Evolutionary conservation across 2,888 invertebrate genomes (phyloP), one percentile per base, ranked within the genome.

Genomic region (Eupeodes latifasciatus): DNA sequence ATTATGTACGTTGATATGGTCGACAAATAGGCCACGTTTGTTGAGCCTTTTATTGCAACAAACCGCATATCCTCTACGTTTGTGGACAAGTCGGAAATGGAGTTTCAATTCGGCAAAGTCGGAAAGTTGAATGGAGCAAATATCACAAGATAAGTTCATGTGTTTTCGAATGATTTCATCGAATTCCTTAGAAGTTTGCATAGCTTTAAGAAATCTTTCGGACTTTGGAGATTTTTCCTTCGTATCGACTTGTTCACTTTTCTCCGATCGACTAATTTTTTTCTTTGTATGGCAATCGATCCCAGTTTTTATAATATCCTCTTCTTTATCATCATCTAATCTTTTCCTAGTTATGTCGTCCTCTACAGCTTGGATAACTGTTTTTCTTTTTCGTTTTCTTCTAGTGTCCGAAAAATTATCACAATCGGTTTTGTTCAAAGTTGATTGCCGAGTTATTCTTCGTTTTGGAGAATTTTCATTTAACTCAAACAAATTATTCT

Each of bases 11-110:
- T 89, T 89, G 0, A 91, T 90, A 66, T 91, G 91, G 61, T 91
- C 91, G 5, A 91, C 84, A 40, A 91, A 85, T 4, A 86, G 62
- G 1, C 89, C 85, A 4, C 90, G 79, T 49, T 90, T 90, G 27
- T 85, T 89, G 2, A 90, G 83, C 78, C 90, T 86, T 40, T 90
- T 90, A 74, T 90, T 90, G 62, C 91, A 91, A 67, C 91, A 91
- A n/a, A 88, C 82, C 0, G 91, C 79, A 59, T 90, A 91, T 4
- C 90, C 91, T 53, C 85, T 83, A 5, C 87, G 53, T 19, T 90
- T 89, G 79, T 91, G 91, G 9, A 62, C 59, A 7, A 64, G 59
- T n/a, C 90, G 81, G 44, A 90, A 91, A 69, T 91, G 91, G 1
- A 81, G 77, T 64, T 90, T 88, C 5, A 90, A 64, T 11, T 90